These are phyloP conservation scores for Adoxophyes honmai DNA, from an alignment of 1,140 invertebrate genomes.

Conservation along the genomic window DNA sequence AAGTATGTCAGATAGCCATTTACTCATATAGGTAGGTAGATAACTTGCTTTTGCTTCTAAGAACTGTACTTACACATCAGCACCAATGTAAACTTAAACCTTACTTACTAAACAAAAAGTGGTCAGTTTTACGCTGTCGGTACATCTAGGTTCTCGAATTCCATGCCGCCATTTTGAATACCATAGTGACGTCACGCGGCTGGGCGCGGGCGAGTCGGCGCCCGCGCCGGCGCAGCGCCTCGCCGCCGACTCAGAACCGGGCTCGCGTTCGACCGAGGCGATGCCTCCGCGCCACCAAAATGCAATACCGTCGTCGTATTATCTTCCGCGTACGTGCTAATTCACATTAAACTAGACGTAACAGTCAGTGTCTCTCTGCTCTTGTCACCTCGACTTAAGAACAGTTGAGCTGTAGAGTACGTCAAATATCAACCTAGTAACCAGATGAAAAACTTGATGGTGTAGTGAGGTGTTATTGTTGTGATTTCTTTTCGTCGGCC, in stretches of 20 bases:
- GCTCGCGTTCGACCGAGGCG: conserved; percentile 59
- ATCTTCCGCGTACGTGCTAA: conserved; percentile 51
- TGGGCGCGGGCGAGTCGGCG: conserved; percentile 64
- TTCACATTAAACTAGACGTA: conserved; percentile 37
- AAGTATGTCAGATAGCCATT: no score
- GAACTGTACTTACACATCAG: no score
- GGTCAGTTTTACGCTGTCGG: conserved; percentile 33
- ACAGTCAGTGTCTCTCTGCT: conserved; percentile 60
- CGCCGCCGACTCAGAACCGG: conserved; percentile 55
- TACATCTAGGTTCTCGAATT: conserved; percentile 70
- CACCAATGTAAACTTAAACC: no score
- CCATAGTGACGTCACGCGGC: conserved; percentile 65
- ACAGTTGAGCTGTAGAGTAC: conserved; percentile 48
- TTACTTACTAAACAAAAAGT: conserved; percentile 10
- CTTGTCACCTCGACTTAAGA: conserved; percentile 53
- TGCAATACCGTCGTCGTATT: conserved; percentile 58
- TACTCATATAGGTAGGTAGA: no score
- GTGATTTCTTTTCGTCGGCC: conserved; percentile 55
- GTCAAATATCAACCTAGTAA: neutral
- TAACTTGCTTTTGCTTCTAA: no score
- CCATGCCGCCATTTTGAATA: conserved; percentile 72
- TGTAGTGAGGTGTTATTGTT: conserved; percentile 66
- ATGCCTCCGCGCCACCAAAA: conserved; percentile 58
- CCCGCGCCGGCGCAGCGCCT: conserved; percentile 56
- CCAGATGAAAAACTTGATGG: conserved; percentile 21